Base-by-base conservation (phyloP, 2,888 invertebrate species). In the Beris morrisii region DNA sequence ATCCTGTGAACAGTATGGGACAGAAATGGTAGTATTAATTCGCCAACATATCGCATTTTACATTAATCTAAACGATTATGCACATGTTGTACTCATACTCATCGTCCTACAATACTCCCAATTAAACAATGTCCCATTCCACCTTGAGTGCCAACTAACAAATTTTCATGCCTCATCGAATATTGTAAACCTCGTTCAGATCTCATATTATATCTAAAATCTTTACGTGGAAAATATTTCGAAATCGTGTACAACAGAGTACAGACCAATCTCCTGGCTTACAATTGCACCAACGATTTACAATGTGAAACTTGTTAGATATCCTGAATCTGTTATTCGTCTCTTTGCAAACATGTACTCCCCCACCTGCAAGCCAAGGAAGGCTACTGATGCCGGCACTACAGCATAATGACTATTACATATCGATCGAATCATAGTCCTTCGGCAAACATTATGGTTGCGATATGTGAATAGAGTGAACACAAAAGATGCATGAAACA, bases 291-390 rank as follows among this genome's bases (percentile, higher is more conserved):
- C 56, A 56, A 56, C 9, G 43, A 56, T 56, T 56, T 56, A 56
- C 56, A 56, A 56, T 56, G 56, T 56, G 56, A 56, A 56, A 56
- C 56, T 56, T 56, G 56, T 56, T 56, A 56, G 56, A 56, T 58
- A 58, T 58, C 45, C 56, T 30, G 52, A 22, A 52, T n/a, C 48
- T n/a, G 48, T 48, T 48, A 44, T 44, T 48, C 48, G 48, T 13
- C 48, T n/a, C 48, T 5, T 13, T 22, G 22, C 22, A 22, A 22
- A 22, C 22, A 15, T n/a, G 48, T 13, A 48, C 48, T 11, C 13
- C 12, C 48, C 38, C 9, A 1, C 5, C 38, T 38, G 9, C 38
- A 38, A 38, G 30, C 30, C 45, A 45, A 46, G 22, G 22, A 22
- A 22, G 22, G 28, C 58, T 15, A 46, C 31, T 46, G 58, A 58